Evolutionary conservation across 2,797 vertebrate species (phyloP).

Genomic region (Malurus leucopterus): DNA sequence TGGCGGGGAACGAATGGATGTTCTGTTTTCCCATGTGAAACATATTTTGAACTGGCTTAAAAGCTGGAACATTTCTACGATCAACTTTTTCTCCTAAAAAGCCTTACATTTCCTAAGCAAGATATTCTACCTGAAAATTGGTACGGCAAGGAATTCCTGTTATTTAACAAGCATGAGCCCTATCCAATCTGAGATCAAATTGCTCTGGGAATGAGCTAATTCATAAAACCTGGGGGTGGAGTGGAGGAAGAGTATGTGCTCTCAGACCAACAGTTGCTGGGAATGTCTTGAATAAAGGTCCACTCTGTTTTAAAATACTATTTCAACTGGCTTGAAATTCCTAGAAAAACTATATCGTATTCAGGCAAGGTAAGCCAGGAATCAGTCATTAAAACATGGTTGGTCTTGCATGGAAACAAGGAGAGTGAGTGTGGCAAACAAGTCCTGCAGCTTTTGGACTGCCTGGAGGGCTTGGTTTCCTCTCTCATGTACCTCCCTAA

Average conservation of each 20-base stretch:
- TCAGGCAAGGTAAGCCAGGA: neutral
- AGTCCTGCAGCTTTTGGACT: neutral
- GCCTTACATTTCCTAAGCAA: neutral
- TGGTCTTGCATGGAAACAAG: neutral
- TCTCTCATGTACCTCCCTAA: neutral
- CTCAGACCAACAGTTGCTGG: neutral
- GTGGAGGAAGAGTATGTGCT: neutral
- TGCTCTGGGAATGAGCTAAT: neutral
- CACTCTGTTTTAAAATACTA: neutral
- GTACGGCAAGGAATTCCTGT: neutral
- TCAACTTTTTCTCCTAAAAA: neutral
- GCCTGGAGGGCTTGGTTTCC: neutral
- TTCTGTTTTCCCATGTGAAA: neutral
- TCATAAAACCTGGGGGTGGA: neutral
- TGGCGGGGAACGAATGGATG: accelerated
- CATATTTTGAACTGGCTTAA: neutral
- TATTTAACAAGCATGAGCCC: neutral
- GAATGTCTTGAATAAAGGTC: neutral
- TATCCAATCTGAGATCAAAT: neutral
- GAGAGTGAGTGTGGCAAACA: neutral
- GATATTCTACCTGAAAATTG: neutral
- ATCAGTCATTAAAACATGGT: neutral
- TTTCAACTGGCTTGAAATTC: neutral
- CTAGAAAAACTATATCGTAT: neutral
- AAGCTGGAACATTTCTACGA: accelerated